Conservation (phyloP, 2,113 vertebrate species). For the Psophia crepitans region DNA sequence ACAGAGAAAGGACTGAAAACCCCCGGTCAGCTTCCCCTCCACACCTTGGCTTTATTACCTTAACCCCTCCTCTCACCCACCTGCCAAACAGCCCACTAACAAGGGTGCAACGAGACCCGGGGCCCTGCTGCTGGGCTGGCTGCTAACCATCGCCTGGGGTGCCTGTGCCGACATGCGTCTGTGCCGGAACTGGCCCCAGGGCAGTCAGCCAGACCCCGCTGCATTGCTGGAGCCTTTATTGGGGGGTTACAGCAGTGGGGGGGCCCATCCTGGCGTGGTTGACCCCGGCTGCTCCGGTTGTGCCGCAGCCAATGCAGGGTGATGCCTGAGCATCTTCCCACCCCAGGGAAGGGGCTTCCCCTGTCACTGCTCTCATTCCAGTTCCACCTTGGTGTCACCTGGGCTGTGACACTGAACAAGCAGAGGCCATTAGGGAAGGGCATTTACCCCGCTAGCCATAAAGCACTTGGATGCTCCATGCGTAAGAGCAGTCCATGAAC, state of each 20-base stretch:
- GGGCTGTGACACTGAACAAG: accelerated
- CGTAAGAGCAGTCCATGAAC: accelerated
- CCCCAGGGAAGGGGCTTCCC: neutral
- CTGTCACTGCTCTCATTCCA: accelerated
- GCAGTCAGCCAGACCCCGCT: neutral
- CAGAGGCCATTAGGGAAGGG: neutral
- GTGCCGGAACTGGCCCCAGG: neutral
- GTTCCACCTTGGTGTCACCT: neutral
- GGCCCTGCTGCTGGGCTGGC: neutral
- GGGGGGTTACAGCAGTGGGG: accelerated
- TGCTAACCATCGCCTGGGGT: accelerated
- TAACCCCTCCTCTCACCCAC: neutral
- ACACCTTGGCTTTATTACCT: neutral
- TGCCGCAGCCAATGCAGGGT: neutral
- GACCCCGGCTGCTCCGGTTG: accelerated
- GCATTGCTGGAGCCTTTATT: accelerated
- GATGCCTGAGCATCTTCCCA: neutral
- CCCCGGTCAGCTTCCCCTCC: neutral
- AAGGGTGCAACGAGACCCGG: neutral
- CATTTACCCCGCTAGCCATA: neutral
- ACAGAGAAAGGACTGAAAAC: neutral
- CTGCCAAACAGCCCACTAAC: neutral
- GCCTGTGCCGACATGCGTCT: accelerated
- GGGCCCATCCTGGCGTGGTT: neutral
- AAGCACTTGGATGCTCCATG: accelerated